phyloP scores from a whole-genome alignment of 2,888 invertebrate species.

The Ornithoptera alexandrae region DNA sequence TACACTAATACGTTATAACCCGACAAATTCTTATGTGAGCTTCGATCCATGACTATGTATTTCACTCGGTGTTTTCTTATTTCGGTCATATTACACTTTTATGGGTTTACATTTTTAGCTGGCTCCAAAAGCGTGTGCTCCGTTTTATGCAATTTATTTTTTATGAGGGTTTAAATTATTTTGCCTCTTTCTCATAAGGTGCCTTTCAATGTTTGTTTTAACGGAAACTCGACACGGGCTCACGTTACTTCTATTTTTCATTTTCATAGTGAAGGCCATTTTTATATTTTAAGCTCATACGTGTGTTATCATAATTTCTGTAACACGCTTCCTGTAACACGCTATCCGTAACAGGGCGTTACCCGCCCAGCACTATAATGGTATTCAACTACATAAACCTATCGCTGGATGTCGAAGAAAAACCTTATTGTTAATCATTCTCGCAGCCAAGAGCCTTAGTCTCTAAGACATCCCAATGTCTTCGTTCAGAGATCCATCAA shows the following conservation, averaged over 20 bases:
- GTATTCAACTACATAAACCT: too few species aligned
- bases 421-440: too few species aligned
- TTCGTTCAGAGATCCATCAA: too few species aligned
- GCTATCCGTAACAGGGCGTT: too few species aligned
- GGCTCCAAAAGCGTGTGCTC: slow-evolving; percentile 25
- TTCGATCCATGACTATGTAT: slow-evolving; percentile 41
- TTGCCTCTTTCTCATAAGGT: slow-evolving; percentile 17
- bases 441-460: too few species aligned
- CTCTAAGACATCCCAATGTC: too few species aligned
- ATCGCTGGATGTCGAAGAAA: too few species aligned
- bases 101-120: slow-evolving; percentile 30
- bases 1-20: slow-evolving; percentile 32
- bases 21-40: slow-evolving; percentile 33
- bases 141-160: slow-evolving; percentile 30
- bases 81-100: slow-evolving; percentile 43
- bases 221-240: slow-evolving; percentile 23
- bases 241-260: slow-evolving; percentile 18
- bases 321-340: too few species aligned
- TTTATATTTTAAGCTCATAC: not conserved
- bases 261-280: not conserved
- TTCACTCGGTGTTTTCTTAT: slow-evolving; percentile 46
- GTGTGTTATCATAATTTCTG: too few species aligned
- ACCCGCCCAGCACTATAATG: too few species aligned
- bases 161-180: slow-evolving; percentile 24
- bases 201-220: slow-evolving; percentile 21